These are phyloP conservation scores for Dendroctonus ponderosae DNA, from an alignment of 1,140 invertebrate species.

Conservation along the genomic window DNA sequence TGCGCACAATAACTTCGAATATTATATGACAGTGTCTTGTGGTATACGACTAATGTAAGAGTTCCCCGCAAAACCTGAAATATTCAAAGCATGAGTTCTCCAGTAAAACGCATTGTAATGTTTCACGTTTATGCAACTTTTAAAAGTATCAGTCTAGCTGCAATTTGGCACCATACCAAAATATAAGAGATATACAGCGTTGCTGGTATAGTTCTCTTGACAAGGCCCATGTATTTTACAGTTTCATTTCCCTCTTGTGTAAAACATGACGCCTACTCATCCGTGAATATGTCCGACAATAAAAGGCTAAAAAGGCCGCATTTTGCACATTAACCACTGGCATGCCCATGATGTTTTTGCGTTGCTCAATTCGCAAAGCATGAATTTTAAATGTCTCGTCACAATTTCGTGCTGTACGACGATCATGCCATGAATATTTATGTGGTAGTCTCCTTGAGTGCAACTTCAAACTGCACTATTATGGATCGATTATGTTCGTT, in stretches of 20 bases:
- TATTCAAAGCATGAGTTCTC: too few species aligned
- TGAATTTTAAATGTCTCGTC: conserved; percentile 26
- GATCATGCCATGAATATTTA: conserved; percentile 17
- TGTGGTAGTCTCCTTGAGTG: conserved; percentile 13
- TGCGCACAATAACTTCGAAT: too few species aligned
- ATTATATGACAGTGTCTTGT: too few species aligned
- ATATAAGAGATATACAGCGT: too few species aligned
- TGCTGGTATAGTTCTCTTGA: too few species aligned
- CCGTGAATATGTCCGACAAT: conserved; percentile 4
- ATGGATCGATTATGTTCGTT: background rate
- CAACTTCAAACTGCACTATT: conserved; percentile 13
- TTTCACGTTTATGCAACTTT: too few species aligned
- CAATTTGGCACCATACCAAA: too few species aligned
- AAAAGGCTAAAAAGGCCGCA: background rate
- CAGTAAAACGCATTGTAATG: too few species aligned
- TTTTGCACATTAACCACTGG: conserved; percentile 11
- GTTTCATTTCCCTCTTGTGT: background rate
- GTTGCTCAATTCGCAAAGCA: conserved; percentile 26
- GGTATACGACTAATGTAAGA: too few species aligned
- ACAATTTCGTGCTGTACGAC: conserved; percentile 12
- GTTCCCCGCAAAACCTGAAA: too few species aligned
- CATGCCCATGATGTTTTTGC: conserved; percentile 16
- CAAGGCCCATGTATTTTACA: background rate
- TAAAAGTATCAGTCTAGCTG: too few species aligned
- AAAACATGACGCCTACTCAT: background rate